Evolutionary conservation across 2,113 vertebrate species (phyloP).

Genomic region (Salvelinus namaycush): DNA sequence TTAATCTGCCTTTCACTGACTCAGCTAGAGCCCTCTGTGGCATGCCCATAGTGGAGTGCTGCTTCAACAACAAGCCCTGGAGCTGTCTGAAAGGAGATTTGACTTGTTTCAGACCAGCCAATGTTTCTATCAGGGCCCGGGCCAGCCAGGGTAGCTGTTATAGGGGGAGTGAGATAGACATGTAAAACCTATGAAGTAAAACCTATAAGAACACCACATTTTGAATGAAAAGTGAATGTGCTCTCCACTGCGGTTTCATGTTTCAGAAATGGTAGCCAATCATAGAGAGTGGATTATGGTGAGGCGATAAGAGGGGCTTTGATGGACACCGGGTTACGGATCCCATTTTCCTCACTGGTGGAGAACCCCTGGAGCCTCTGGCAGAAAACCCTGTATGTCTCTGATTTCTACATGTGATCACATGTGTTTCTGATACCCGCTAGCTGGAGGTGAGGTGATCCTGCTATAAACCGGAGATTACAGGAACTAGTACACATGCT

Average conservation of each 20-base stretch:
- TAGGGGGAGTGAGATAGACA: slow-evolving; percentile 37
- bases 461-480: background rate
- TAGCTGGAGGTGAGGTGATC: background rate
- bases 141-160: background rate
- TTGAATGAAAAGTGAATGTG: slow-evolving; percentile 50
- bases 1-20: slow-evolving; percentile 38
- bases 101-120: slow-evolving; percentile 47
- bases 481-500: background rate
- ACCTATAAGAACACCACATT: slow-evolving; percentile 18
- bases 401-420: slow-evolving; percentile 6
- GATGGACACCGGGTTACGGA: slow-evolving; percentile 47
- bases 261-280: slow-evolving; percentile 57
- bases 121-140: slow-evolving; percentile 20
- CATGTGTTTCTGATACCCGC: slow-evolving; percentile 16
- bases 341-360: slow-evolving; percentile 39
- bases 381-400: slow-evolving; percentile 23
- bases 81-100: slow-evolving; percentile 45
- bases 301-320: slow-evolving; percentile 61
- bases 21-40: slow-evolving; percentile 10
- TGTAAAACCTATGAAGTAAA: slow-evolving; percentile 44
- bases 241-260: slow-evolving; percentile 29
- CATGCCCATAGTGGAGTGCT: background rate
- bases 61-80: slow-evolving; percentile 15
- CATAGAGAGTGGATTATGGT: slow-evolving; percentile 34
- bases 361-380: background rate